A percentile compares a stretch with the other conserved stretches of the same genome.
These are phyloP conservation scores for Austrolebias charrua DNA, from an alignment of 2,797 vertebrate genomes.

Conservation along the genomic window DNA sequence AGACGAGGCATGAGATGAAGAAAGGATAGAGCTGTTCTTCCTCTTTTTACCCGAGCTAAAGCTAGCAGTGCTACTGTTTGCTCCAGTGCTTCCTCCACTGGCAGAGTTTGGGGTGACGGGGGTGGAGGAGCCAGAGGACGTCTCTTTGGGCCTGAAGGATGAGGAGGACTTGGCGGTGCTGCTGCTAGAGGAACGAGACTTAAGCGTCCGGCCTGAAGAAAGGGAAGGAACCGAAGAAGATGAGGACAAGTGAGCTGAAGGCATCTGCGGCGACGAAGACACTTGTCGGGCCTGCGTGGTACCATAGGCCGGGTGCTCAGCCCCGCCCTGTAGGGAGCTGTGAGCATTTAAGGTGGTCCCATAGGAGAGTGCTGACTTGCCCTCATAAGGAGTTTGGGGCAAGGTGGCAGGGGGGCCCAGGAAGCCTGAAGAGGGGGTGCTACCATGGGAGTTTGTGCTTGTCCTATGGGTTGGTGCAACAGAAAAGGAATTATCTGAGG, in stretches of 20 bases:
- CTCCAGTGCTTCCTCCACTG: slow-evolving; percentile 74
- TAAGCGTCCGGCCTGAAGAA: slow-evolving; percentile 91
- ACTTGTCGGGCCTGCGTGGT: slow-evolving; percentile 94
- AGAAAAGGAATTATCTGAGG: slow-evolving; percentile 85
- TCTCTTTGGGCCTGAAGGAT: slow-evolving; percentile 76
- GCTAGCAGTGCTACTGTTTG: slow-evolving; percentile 81
- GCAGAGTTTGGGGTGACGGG: slow-evolving; percentile 76
- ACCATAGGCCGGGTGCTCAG: slow-evolving; percentile 90
- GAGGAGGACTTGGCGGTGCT: slow-evolving; percentile 82
- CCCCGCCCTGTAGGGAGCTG: slow-evolving; percentile 82
- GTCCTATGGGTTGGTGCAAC: slow-evolving; percentile 85
- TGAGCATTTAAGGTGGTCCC: slow-evolving; percentile 94
- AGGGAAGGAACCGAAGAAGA: slow-evolving; percentile 88
- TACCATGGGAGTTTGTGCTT: slow-evolving; percentile 87
- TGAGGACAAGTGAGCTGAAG: slow-evolving; percentile 92
- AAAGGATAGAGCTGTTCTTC: slow-evolving; percentile 89
- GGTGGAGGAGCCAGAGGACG: slow-evolving; percentile 74
- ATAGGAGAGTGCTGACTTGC: slow-evolving; percentile 88
- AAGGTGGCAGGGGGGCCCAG: slow-evolving; percentile 82
- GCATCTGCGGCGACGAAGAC: slow-evolving; percentile 95
- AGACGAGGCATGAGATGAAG: slow-evolving; percentile 82
- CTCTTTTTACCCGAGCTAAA: slow-evolving; percentile 94
- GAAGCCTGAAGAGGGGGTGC: slow-evolving; percentile 83
- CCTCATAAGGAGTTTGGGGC: slow-evolving; percentile 86
- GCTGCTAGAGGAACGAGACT: slow-evolving; percentile 91